These are phyloP conservation scores for Cyphomyrus discorhynchus DNA, from an alignment of 2,113 vertebrate species.

Conservation along the genomic window DNA sequence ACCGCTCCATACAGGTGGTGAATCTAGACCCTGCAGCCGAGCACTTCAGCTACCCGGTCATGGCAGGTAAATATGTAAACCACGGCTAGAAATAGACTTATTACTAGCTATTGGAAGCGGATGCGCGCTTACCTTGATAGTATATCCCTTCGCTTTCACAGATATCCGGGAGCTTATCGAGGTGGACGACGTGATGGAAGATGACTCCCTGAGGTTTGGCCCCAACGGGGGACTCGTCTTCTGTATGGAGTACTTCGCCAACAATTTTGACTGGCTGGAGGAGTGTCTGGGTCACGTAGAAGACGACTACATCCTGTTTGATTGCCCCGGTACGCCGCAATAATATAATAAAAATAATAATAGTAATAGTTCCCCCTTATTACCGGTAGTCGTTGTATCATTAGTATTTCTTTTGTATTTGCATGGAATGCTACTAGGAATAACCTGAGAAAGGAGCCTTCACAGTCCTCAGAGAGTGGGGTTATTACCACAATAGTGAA, in stretches of 20 bases:
- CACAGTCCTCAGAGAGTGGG: background rate
- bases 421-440: background rate
- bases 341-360: background rate
- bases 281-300: conserved; percentile 84
- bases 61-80: conserved; percentile 72
- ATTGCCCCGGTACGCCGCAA: conserved; percentile 80
- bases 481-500: background rate
- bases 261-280: conserved; percentile 90
- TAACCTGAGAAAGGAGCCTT: background rate
- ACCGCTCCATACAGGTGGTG: conserved; percentile 84
- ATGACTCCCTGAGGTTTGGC: conserved; percentile 76
- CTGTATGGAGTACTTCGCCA: conserved; percentile 97
- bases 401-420: background rate
- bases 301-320: conserved; percentile 92
- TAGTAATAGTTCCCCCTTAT: background rate
- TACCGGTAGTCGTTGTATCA: background rate
- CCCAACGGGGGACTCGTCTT: conserved; percentile 93
- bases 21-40: conserved; percentile 93
- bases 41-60: conserved; percentile 80
- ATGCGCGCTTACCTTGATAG: background rate
- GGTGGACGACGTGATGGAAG: conserved; percentile 96
- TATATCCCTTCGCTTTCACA: conserved; percentile 36
- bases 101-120: background rate
- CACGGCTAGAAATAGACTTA: background rate
- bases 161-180: conserved; percentile 93